Conservation (phyloP, 2,113 vertebrate species). For the Xenopus laevis region DNA sequence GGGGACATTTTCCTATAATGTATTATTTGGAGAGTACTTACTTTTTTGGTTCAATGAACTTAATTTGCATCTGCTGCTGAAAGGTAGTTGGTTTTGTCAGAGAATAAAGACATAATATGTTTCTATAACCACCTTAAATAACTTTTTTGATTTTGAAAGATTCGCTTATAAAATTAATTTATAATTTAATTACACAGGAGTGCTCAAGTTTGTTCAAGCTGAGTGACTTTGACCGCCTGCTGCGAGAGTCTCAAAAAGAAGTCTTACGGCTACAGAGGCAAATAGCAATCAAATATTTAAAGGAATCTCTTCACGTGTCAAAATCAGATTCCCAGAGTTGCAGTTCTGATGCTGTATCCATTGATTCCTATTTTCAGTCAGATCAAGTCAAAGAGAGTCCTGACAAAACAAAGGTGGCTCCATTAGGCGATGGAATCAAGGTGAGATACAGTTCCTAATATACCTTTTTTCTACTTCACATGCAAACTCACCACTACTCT, state of each 20-base stretch:
- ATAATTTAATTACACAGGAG: conserved; percentile 5
- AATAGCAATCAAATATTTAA: conserved; percentile 75
- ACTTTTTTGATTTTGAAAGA: no score
- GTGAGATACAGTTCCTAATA: conserved; percentile 45
- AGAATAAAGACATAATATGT: no score
- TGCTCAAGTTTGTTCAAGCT: conserved; percentile 58
- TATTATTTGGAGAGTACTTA: no score
- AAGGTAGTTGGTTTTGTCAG: no score
- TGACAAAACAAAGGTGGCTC: fast-evolving
- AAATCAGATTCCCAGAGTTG: background rate
- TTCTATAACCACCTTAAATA: no score
- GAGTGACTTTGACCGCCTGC: conserved; percentile 78
- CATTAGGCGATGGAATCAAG: conserved; percentile 39
- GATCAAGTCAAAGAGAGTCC: background rate
- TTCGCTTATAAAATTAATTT: no score
- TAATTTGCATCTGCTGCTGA: no score
- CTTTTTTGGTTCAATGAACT: no score
- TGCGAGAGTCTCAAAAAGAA: conserved; percentile 89
- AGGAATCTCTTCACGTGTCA: conserved; percentile 49
- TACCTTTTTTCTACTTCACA: no score
- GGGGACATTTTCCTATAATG: no score
- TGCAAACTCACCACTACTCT: background rate
- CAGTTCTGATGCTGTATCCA: fast-evolving
- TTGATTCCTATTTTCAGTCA: fast-evolving
- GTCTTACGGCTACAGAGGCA: conserved; percentile 91